Base-by-base conservation (phyloP, 2,888 invertebrate genomes). In the Machimus rusticus region DNA sequence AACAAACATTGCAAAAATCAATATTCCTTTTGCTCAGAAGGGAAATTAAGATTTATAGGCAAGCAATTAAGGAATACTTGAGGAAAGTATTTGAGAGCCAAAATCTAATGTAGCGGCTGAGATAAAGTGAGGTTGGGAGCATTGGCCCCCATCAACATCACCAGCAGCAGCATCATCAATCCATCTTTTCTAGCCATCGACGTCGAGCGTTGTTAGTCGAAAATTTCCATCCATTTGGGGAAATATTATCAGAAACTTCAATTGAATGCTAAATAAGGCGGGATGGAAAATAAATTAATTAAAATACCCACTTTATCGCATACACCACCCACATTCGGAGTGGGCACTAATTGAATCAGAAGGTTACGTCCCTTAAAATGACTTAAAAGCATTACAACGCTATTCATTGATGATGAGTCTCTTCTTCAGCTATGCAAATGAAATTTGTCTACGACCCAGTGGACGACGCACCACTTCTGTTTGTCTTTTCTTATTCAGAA, bases 311-410 rank as follows among this genome's bases (percentile, higher is more conserved):
- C 51, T 66, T 79, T 79, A 79, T 79, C 31, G 79, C 51, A 39
- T 31, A 51, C 76, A 76, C 79, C 66, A 66, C 66, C 66, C 66
- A 66, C 66, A 66, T 14, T 66, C 66, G 28, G 12, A 66, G 12
- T 12, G 66, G 12, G 66, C 14, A 19, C 76, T 82, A 82, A 82
- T 82, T 82, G 82, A 82, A 82, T 82, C 82, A 82, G 57, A 82
- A 82, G 82, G 57, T 82, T 82, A 66, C 82, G 37, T 82, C 82
- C 82, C 82, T 82, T 82, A 31, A 55, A 79, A 51, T 51, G 51
- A 28, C 51, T 51, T 79, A 79, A 79, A 51, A 79, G 51, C 79
- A 34, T 79, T 39, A 51, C 23, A 79, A 51, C 51, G 46, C 23
- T 28, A 79, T 79, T 51, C 51, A 79, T 28, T 51, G 79, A 46